A percentile compares a stretch with the other conserved stretches of the same genome.
phyloP scores from a whole-genome alignment of 64 coral and sea anemone species.

The Exaiptasia diaphana region DNA sequence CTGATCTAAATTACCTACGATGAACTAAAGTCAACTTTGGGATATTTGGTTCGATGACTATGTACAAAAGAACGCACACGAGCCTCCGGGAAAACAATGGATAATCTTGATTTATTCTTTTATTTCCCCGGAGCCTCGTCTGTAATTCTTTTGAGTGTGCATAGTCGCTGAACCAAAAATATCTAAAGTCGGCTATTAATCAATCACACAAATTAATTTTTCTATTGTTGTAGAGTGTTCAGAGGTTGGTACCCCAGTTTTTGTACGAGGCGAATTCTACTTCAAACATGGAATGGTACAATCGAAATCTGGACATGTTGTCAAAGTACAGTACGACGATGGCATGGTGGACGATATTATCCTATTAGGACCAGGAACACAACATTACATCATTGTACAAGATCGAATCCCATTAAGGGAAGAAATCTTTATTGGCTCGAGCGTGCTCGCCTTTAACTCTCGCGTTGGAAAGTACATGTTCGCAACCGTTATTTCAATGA shows the following conservation, averaged over 20 bases:
- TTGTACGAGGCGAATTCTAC: conserved; percentile 2
- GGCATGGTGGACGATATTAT: conserved; percentile 15
- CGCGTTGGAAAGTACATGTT: conserved; percentile 1
- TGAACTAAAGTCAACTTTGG: no score
- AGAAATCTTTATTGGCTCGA: conserved; percentile 8
- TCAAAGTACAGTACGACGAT: conserved; percentile 14
- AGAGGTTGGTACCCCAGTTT: conserved; percentile 39
- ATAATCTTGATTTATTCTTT: no score
- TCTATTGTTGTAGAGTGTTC: conserved; percentile 15
- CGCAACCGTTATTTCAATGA: neutral
- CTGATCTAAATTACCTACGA: no score
- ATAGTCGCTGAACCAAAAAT: no score
- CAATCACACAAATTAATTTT: no score
- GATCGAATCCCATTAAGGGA: conserved; percentile 12
- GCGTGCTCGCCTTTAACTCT: conserved; percentile 3
- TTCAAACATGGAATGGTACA: conserved; percentile 27
- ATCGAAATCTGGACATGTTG: conserved; percentile 1
- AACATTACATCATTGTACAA: conserved; percentile 45
- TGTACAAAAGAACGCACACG: no score
- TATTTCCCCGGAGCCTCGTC: no score
- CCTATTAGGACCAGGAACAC: conserved; percentile 36
- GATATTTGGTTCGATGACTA: no score
- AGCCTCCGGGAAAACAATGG: no score
- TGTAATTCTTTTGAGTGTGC: no score
- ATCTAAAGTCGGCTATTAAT: no score